Percentiles rank a stretch among this genome's conserved stretches.
These are phyloP conservation scores for Crocodylus rhombifer DNA, from an alignment of 2,797 vertebrate species.

Conservation along the genomic window DNA sequence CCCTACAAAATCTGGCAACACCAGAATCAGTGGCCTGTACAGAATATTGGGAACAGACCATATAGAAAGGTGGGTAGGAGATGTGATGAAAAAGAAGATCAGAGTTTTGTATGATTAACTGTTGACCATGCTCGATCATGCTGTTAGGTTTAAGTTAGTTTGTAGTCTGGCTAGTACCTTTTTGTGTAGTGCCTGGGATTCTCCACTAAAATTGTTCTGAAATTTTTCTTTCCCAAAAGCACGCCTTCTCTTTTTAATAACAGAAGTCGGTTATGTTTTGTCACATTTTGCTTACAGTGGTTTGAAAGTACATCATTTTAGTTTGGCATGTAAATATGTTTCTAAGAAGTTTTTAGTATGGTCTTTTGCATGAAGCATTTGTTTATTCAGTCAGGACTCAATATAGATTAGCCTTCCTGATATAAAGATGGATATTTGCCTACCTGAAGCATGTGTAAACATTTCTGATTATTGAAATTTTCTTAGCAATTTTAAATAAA, in stretches of 20 bases:
- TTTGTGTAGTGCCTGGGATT: background rate
- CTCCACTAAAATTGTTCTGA: background rate
- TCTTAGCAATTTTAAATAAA: background rate
- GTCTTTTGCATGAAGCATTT: fast-evolving
- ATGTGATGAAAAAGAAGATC: too few relatives aligned
- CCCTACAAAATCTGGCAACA: too few relatives aligned
- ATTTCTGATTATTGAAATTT: fast-evolving
- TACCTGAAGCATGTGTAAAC: fast-evolving
- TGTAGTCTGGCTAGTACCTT: background rate
- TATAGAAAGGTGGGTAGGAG: too few relatives aligned
- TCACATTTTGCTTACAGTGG: background rate
- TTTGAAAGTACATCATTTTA: background rate
- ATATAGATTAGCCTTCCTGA: background rate
- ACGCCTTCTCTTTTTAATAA: background rate
- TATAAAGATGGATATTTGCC: background rate
- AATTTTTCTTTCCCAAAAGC: background rate
- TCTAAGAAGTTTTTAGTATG: fast-evolving
- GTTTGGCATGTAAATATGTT: background rate
- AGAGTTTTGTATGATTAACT: fast-evolving
- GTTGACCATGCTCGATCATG: background rate
- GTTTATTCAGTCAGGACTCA: background rate
- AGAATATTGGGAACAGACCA: too few relatives aligned
- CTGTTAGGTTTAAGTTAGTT: background rate
- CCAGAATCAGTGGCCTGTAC: too few relatives aligned
- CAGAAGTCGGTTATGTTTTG: fast-evolving